Base-by-base conservation (phyloP, 2,113 vertebrate genomes). In the Pygoscelis antarcticus region DNA sequence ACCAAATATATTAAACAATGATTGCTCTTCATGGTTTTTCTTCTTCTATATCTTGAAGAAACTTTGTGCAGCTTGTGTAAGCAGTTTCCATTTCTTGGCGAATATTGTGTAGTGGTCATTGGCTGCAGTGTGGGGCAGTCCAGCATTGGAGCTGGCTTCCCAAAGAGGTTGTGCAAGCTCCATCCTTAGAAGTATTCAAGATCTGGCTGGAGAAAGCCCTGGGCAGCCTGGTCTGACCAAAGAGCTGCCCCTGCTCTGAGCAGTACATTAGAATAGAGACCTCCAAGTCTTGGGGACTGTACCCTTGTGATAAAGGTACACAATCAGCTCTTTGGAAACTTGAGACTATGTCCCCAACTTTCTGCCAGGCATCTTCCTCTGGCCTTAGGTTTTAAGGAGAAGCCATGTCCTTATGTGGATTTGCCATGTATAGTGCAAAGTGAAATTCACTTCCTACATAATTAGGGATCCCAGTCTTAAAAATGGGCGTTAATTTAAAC, bases 71-170 rank as follows among this genome's bases (percentile, higher is more conserved):
- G 17, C 38, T 84, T n/a, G 19, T 2, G 1, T 38, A 22, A 55
- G 34, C 16, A 19, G 10, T 44, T 87, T 17, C 30, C 9, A 6
- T 46, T 36, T 64, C 42, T 49, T 69, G 29, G 29, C 21, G 18
- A 34, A 40, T 3, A 3, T 17, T 0, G 0, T 29, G 25, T 17
- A 16, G 20, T 36, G 36, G 16, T 64, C 14, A 10, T 5, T 74
- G 60, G 30, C 60, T 84, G 40, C 42, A 47, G 32, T 1, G 1
- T 54, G 15, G 29, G 8, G 5, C 47, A 49, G 83, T 78, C 13
- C 10, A 20, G 8, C 36, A 16, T 21, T 72, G 38, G 42, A 86
- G 16, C 1, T 9, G 20, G 13, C 23, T 90, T 78, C 69, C 27
- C 10, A 34, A 42, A 62, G 46, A 65, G 11, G 1, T 34, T 16